These are phyloP conservation scores for Aspidoscelis tigris DNA, from an alignment of 2,113 vertebrate genomes.

Conservation along the genomic window DNA sequence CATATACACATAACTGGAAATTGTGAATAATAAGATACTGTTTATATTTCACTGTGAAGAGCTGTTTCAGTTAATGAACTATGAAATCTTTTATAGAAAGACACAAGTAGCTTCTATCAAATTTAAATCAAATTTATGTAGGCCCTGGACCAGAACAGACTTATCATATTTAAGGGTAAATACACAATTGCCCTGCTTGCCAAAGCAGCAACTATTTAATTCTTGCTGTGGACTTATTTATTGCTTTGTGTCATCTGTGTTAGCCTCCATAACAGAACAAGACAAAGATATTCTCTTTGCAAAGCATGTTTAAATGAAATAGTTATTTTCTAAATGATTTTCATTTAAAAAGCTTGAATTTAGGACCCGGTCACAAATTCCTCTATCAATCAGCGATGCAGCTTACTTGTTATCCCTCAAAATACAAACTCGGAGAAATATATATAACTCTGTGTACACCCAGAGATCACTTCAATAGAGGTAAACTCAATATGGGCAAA, in stretches of 20 bases:
- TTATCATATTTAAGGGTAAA: neutral
- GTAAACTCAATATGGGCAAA: neutral
- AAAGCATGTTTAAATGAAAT: too few relatives aligned
- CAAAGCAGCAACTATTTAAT: neutral
- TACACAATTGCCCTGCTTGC: neutral
- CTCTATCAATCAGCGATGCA: neutral
- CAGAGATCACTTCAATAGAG: neutral
- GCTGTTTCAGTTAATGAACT: neutral
- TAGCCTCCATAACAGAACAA: too few relatives aligned
- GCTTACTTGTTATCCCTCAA: neutral
- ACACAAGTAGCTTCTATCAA: neutral
- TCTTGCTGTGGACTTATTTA: neutral
- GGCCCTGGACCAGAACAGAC: too few relatives aligned
- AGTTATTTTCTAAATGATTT: neutral
- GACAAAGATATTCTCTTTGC: too few relatives aligned
- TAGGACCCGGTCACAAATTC: neutral
- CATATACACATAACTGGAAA: neutral
- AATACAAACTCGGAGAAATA: neutral
- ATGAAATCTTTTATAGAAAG: neutral
- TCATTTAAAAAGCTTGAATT: neutral
- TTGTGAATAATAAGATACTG: neutral
- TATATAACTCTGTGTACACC: neutral
- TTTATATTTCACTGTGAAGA: neutral
- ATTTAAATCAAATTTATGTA: neutral
- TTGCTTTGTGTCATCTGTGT: neutral